A percentile compares a stretch with the other conserved stretches of the same genome.
Conservation (phyloP, 2,797 vertebrate genomes). For the Lophotriccus pileatus region DNA sequence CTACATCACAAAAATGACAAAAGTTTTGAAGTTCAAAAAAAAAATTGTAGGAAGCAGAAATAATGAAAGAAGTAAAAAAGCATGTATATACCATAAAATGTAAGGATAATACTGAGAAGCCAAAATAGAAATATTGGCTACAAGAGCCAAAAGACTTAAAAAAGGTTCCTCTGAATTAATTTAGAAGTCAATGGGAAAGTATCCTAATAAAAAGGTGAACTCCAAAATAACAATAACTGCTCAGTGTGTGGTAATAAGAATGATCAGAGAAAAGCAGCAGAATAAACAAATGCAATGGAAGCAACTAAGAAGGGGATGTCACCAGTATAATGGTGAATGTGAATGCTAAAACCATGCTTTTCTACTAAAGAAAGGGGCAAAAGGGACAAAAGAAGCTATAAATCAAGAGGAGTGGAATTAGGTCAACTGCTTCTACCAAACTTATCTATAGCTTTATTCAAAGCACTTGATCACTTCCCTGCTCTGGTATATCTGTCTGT, state of each 20-base stretch:
- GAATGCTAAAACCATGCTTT: not conserved
- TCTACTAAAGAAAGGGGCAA: not conserved
- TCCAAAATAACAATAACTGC: not conserved
- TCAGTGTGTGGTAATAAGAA: not conserved
- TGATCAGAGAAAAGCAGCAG: not conserved
- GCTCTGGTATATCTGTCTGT: not conserved
- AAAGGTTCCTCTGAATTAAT: not conserved
- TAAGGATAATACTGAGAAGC: not conserved
- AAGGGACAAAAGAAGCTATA: fast-evolving
- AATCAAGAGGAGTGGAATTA: not conserved
- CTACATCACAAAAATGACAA: not conserved
- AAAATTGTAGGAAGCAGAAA: not conserved
- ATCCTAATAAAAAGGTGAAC: not conserved
- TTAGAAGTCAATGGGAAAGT: not conserved
- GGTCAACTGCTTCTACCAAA: not conserved
- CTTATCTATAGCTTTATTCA: not conserved
- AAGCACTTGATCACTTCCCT: not conserved
- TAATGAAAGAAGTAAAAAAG: not conserved
- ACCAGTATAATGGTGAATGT: not conserved
- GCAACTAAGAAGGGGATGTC: not conserved
- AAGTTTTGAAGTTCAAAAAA: not conserved
- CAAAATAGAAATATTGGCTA: not conserved
- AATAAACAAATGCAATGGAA: not conserved
- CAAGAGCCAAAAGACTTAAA: not conserved
- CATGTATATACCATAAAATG: not conserved